Evolutionary conservation across 1,140 invertebrate genomes (phyloP), one percentile per base, ranked within the genome.

Genomic region (Philotrypesis tridentata): DNA sequence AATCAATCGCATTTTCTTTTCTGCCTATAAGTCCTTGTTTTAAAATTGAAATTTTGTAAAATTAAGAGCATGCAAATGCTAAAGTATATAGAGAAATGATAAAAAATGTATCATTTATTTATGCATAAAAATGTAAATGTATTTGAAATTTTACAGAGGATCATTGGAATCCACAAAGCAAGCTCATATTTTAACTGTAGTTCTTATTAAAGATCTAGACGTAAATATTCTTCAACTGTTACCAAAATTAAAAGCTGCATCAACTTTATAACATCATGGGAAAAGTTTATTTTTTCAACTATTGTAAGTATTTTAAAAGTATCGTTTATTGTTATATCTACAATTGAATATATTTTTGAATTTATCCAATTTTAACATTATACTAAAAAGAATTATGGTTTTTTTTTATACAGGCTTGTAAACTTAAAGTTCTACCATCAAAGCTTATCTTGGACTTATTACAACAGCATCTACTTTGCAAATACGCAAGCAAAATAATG

Each of bases 181-280:
- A 90, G 98, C 98, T 70, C 95, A 97, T 87, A 93, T 93, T 79
- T 93, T 98, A 76, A 99, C 99, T 81, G 94, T 95, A 61, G 94
- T 96, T 21, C 93, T 99, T 71, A 97, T 98, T 82, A 96, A 97
- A 90, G 97, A 99, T 92, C 96, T 97, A 7, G 97, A 99, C 81
- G 96, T 96, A 9, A 97, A 99, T 89, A 95, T 98, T 84, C 90
- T 95, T 82, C 96, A 97, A 89, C 95, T 98, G 91, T 90, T 98
- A 85, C 94, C 95, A 84, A 93, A 96, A 90, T 92, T 93, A 27
- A 95, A 94, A 80, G 92, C 93, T 82, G 89, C 93, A 1, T 87
- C 91, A 31, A 84, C 89, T 4, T 87, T 7, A 91, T 92, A 11
- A 92, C 93, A 29, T 90, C 93, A 29, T 94, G 93, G 93, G 94